Conservation (phyloP, 2,888 invertebrate species). For the Dryococelus australis region DNA sequence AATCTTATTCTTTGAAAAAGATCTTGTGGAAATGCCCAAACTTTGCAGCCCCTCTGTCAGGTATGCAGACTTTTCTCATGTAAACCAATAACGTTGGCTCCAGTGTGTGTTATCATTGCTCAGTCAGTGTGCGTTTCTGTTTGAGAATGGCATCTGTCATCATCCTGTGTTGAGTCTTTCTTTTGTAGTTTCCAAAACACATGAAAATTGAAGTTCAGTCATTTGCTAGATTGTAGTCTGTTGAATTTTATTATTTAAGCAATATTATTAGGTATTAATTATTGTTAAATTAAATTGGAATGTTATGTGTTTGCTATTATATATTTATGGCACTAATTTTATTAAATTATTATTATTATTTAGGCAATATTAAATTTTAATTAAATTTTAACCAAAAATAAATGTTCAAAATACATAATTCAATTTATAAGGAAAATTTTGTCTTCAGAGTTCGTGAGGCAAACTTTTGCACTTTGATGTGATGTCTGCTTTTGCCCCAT, state of each 20-base stretch:
- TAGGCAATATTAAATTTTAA: neutral
- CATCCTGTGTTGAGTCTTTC: too few species aligned
- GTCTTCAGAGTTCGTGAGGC: neutral
- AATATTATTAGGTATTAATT: neutral
- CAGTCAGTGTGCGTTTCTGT: neutral
- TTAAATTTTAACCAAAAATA: neutral
- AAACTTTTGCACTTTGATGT: neutral
- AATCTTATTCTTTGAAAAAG: neutral
- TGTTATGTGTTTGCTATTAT: too few species aligned
- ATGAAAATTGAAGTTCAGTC: neutral
- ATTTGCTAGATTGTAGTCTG: neutral
- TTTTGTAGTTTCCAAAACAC: too few species aligned
- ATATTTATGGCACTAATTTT: neutral
- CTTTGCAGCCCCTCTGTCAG: neutral
- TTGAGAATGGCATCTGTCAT: too few species aligned
- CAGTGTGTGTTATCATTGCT: neutral
- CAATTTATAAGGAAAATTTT: slow-evolving; percentile 3
- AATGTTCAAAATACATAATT: neutral
- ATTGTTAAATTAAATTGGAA: too few species aligned
- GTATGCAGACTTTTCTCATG: neutral
- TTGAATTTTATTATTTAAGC: neutral
- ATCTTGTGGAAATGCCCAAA: neutral
- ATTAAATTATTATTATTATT: slow-evolving; percentile 3
- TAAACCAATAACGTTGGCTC: too few species aligned
- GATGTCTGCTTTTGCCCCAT: neutral